These are phyloP conservation scores for Conistra vaccinii DNA, from an alignment of 2,888 invertebrate species.

Conservation along the genomic window DNA sequence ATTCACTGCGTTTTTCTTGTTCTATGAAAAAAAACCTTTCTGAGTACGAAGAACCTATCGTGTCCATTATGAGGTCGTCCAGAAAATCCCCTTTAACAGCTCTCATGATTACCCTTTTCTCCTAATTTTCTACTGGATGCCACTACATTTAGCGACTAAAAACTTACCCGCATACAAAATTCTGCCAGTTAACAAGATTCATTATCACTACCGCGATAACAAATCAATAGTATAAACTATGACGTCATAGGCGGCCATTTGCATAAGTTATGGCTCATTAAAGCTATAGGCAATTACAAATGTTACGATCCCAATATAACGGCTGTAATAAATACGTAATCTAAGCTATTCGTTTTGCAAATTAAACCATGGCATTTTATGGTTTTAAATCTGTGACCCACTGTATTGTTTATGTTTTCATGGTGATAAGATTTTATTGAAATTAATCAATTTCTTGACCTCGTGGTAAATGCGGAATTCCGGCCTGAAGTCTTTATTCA, in stretches of 20 bases:
- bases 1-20: background rate
- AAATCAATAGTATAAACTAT: conserved; percentile 48
- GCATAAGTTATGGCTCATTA: conserved; percentile 61
- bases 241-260: conserved; percentile 50
- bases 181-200: background rate
- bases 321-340: conserved; percentile 41
- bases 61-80: background rate
- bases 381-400: conserved; percentile 49
- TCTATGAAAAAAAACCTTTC: background rate
- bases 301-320: conserved; percentile 55
- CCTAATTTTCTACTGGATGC: background rate
- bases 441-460: background rate
- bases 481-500: background rate
- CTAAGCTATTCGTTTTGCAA: conserved; percentile 55
- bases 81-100: background rate
- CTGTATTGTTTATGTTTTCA: conserved; percentile 33
- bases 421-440: conserved; percentile 19
- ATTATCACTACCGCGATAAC: conserved; percentile 35
- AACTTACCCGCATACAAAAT: background rate
- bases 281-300: conserved; percentile 58
- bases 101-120: background rate
- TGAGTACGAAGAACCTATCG: background rate
- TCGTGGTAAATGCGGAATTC: background rate
- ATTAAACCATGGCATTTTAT: conserved; percentile 52
- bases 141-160: background rate